Conservation (phyloP, 2,888 invertebrate genomes). For the Tiphia femorata region DNA sequence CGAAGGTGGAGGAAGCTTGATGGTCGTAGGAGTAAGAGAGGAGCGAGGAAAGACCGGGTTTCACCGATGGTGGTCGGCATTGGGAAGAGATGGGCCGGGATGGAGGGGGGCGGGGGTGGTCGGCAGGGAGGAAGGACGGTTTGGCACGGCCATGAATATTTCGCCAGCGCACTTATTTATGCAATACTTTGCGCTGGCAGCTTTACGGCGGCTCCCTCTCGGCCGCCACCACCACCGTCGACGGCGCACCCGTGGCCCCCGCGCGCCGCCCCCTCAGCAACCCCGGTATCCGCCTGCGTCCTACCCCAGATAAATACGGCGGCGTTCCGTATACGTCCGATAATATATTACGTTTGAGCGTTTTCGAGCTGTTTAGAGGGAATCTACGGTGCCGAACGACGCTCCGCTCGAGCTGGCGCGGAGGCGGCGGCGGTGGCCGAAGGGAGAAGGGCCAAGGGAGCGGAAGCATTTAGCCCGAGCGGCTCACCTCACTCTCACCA, state of each 20-base stretch:
- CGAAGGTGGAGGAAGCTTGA: conserved; percentile 18
- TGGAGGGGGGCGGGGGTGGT: conserved; percentile 7
- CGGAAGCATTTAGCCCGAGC: conserved; percentile 49
- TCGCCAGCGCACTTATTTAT: conserved; percentile 68
- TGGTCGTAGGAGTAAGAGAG: neutral
- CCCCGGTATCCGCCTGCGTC: conserved; percentile 6
- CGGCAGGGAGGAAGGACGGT: conserved; percentile 44
- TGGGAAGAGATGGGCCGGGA: conserved; percentile 12
- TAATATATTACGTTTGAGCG: conserved; percentile 66
- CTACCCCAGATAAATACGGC: conserved; percentile 51
- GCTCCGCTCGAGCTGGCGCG: conserved; percentile 30
- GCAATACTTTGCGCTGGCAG: conserved; percentile 69
- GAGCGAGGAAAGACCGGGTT: conserved; percentile 2
- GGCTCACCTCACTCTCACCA: no score
- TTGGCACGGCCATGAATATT: conserved; percentile 67
- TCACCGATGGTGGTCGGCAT: conserved; percentile 2
- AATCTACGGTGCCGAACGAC: conserved; percentile 43
- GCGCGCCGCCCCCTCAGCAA: conserved; percentile 18
- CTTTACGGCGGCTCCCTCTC: conserved; percentile 63
- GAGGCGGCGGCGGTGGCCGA: conserved; percentile 32
- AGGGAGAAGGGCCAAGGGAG: conserved; percentile 11
- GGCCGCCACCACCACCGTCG: conserved; percentile 12
- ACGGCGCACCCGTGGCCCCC: conserved; percentile 17
- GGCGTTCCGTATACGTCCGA: conserved; percentile 55
- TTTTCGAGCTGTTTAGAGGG: conserved; percentile 64